These are phyloP conservation scores for Nemapogon koenigi DNA, from an alignment of 2,888 invertebrate genomes.

Conservation along the genomic window DNA sequence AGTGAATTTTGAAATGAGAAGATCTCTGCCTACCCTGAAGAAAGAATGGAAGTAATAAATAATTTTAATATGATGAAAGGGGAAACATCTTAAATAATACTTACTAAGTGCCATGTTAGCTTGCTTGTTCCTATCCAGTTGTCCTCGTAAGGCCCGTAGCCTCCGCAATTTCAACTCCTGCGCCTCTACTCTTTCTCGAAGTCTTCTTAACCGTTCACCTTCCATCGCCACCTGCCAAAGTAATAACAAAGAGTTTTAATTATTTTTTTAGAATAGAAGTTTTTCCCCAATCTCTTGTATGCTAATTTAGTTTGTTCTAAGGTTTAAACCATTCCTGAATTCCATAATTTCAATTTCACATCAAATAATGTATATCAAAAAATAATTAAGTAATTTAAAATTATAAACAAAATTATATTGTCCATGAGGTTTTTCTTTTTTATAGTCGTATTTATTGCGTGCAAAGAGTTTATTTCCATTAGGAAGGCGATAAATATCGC, in stretches of 20 bases:
- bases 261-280: slow-evolving; percentile 6
- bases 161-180: slow-evolving; percentile 94
- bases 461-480: slow-evolving; percentile 40
- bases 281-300: no score
- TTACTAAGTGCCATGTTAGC: slow-evolving; percentile 90
- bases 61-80: no score
- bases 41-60: no score
- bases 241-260: slow-evolving; percentile 14
- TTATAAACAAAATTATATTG: no score
- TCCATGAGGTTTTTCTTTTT: slow-evolving; percentile 33
- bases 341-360: not conserved
- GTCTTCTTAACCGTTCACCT: slow-evolving; percentile 84
- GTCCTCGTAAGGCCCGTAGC: slow-evolving; percentile 89
- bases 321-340: no score
- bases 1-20: no score
- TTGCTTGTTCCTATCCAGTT: slow-evolving; percentile 92
- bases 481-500: slow-evolving; percentile 48
- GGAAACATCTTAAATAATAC: slow-evolving; percentile 40
- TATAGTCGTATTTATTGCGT: slow-evolving; percentile 37
- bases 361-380: not conserved
- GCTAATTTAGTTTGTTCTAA: no score
- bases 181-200: slow-evolving; percentile 91
- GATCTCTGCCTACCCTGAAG: no score
- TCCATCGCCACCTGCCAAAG: slow-evolving; percentile 75
- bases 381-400: not conserved